Evolutionary conservation across 2,113 vertebrate genomes (phyloP), one percentile per base, ranked within the genome.

Genomic region (Chaetorhynchus papuensis): DNA sequence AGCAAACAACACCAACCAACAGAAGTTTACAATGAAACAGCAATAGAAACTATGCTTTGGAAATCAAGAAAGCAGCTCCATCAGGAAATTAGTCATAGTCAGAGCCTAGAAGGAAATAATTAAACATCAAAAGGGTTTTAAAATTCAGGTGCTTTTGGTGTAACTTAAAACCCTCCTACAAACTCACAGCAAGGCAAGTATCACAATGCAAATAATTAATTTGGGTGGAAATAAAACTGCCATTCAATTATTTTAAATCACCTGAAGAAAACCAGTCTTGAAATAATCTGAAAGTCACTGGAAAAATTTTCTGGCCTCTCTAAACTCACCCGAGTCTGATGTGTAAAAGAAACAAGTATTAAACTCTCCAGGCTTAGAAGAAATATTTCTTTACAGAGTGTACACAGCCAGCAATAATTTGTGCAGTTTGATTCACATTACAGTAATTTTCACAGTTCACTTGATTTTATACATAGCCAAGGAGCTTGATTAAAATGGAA

Each of bases 401-500:
- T 85, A 82, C 66, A 94, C 77, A 93, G 60, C 63, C 69, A 91
- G 77, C 69, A 79, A 71, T 69, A 49, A 82, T 56, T 70, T 86
- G 56, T 86, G 92, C 90, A 75, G 71, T 64, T 82, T 86, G 63
- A 82, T 79, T 94, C 49, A 79, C 49, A n/a, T 94, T 94, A 96
- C 94, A 97, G 87, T 97, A 95, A 94, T 94, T 93, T 95, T 96
- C 97, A 97, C 93, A 56, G 79, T 61, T 76, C 41, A 23, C 39
- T 60, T 54, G 66, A 63, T 60, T 63, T 94, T 44, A 54, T 9
- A n/a, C n/a, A 28, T 35, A 49, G 15, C 61, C 37, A 31, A 54
- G 57, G 45, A 78, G 71, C 33, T 3, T 4, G 56, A 95, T 99
- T 98, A 99, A 95, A 99, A 98, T 18, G 98, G 98, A 28, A 98